These are phyloP conservation scores for Plectrocnemia conspersa DNA, from an alignment of 1,140 invertebrate species.

Conservation along the genomic window DNA sequence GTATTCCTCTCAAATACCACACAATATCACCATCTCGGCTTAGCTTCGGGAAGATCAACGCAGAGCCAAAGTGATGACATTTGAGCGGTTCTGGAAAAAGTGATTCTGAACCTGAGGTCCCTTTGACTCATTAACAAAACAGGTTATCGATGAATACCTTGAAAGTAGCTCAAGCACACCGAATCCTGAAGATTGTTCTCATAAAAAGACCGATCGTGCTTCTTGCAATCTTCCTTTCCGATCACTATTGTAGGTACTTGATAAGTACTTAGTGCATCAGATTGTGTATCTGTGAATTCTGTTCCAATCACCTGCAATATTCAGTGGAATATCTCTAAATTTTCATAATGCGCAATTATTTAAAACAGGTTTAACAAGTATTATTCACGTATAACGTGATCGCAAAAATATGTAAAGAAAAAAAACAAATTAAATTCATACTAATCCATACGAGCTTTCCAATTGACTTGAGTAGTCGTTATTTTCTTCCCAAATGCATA, in stretches of 20 bases:
- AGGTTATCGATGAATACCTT: too few relatives aligned
- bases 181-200: not conserved
- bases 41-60: conserved; percentile 28
- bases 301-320: conserved; percentile 20
- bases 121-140: too few relatives aligned
- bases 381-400: too few relatives aligned
- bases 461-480: conserved; percentile 20
- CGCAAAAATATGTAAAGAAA: not conserved
- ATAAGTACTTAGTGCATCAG: conserved; percentile 16
- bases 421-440: conserved; percentile 3
- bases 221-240: conserved; percentile 4
- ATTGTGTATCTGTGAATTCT: conserved; percentile 12
- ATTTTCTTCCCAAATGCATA: conserved; percentile 28
- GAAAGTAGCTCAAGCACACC: too few relatives aligned
- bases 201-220: not conserved
- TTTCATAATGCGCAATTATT: not conserved
- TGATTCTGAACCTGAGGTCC: too few relatives aligned
- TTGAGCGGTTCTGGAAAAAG: not conserved
- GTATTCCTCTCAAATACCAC: conserved; percentile 27
- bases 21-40: conserved; percentile 22
- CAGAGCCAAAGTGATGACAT: conserved; percentile 24
- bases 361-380: too few relatives aligned
- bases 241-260: conserved; percentile 22
- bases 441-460: conserved; percentile 16
- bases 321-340: not conserved